Base-by-base conservation (phyloP, 2,113 vertebrate species). In the Mandrillus leucophaeus region DNA sequence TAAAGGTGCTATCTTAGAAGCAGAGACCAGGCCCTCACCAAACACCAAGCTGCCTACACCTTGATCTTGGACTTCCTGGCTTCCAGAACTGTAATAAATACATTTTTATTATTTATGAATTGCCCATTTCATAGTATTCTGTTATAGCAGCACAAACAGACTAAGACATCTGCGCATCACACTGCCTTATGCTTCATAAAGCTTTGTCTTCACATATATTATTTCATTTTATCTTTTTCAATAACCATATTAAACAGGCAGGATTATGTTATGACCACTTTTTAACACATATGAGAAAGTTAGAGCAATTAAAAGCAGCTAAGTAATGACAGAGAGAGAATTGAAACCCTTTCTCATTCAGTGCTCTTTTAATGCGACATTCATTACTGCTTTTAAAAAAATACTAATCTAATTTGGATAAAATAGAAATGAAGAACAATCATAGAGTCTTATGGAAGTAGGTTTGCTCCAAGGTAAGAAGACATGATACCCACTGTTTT, bases 141-240 rank as follows among this genome's bases (percentile, higher is more conserved):
- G 78, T 80, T n/a, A 13, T 52, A 80, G 50, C 78, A n/a, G 48
- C 50, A 55, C 78, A 78, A 32, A 78, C 11, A 30, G 48, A 52
- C 48, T 52, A n/a, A 80, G 18, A 55, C 78, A 55, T 55, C 45
- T 93, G 45, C 6, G 8, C 45, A 45, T 20, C 38, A 90, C 2
- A 43, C 40, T 79, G 64, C 55, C 7, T 92, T 78, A 78, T 93
- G 32, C 35, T 91, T 90, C 89, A 90, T 82, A 85, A 85, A 87
- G 32, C 68, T 95, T 93, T 88, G 35, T 64, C 8, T 83, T 86
- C 52, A 84, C 11, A 81, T 90, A 66, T 32, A 72, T 73, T 35
- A 57, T 86, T 94, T 96, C 17, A 92, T 66, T 97, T 95, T 75
- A 50, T 76, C 40, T 87, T 91, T 80, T 96, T 91, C 45, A 85